Base-by-base conservation (phyloP, 1,140 invertebrate genomes). In the Bilobella aurantiaca region DNA sequence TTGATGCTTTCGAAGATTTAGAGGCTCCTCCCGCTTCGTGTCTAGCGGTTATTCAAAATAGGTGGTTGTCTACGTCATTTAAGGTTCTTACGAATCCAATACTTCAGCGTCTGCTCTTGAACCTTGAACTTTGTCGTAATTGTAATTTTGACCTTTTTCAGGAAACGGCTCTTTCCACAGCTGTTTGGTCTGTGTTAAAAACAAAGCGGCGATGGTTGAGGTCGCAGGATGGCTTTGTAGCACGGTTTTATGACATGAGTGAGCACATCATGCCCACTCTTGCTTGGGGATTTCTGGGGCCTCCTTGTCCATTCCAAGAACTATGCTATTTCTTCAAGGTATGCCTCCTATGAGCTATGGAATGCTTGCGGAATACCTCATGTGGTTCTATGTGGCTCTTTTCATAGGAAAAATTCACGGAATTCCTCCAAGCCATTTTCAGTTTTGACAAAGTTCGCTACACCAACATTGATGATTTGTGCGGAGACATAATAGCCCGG, bases 1-100 rank as follows among this genome's bases (percentile, higher is more conserved):
- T 98, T 77, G 96, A 99, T 80, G 92, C 94, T 18, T 98, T 99
- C 79, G 93, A 97, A 78, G 94, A 97, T 78, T 79, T 97, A 8
- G 81, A 82, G 62, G 79, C 77, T 68, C 84, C 84, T n/a, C n/a
- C n/a, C n/a, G n/a, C n/a, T n/a, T n/a, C n/a, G n/a, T n/a, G n/a
- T n/a, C n/a, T n/a, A n/a, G n/a, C n/a, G n/a, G n/a, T n/a, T n/a
- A n/a, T n/a, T n/a, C n/a, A n/a, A n/a, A n/a, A n/a, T n/a, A n/a
- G n/a, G n/a, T n/a, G n/a, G 93, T 84, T 98, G 21, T 96, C 93
- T 1, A 91, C 92, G 77, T 89, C 93, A 58, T 97, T 98, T 75
- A 93, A 96, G 77, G 92, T 69, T 29, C 8, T 18, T 58, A 37
- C 14, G 47, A 29, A 21, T 65, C 8, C 8, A 18, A 42, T 42